Conservation (phyloP, 2,113 vertebrate genomes). For the Rutilus rutilus region DNA sequence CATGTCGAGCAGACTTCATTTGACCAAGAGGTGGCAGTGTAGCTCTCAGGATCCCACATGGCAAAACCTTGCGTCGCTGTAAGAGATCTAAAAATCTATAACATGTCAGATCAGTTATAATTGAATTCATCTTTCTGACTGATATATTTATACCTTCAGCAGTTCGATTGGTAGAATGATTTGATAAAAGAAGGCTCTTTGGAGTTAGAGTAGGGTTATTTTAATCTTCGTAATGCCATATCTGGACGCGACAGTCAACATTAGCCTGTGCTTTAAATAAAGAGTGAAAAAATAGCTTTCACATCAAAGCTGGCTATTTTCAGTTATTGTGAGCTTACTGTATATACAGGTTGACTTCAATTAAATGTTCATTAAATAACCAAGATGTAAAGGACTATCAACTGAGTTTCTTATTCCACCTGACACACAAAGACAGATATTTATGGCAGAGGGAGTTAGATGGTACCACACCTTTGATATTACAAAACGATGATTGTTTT, state of each 20-base stretch:
- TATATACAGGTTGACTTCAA: slow-evolving; percentile 8
- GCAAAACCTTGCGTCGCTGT: background rate
- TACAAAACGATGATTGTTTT: background rate
- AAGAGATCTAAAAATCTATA: slow-evolving; percentile 48
- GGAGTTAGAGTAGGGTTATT: background rate
- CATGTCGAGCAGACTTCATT: background rate
- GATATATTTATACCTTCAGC: slow-evolving; percentile 72
- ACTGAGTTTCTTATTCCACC: background rate
- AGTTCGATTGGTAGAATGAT: slow-evolving; percentile 1
- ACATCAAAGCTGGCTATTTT: slow-evolving; percentile 18
- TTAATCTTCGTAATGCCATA: slow-evolving; percentile 15
- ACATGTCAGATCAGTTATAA: slow-evolving; percentile 56
- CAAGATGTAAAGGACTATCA: background rate
- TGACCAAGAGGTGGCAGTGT: slow-evolving; percentile 74
- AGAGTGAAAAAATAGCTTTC: slow-evolving; percentile 18
- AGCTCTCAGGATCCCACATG: slow-evolving; percentile 61
- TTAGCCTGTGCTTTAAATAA: slow-evolving; percentile 17
- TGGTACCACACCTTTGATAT: background rate
- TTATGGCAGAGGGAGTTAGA: background rate
- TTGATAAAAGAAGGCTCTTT: slow-evolving; percentile 15
- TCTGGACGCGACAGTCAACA: slow-evolving; percentile 2
- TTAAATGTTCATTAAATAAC: slow-evolving; percentile 19
- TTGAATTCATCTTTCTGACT: slow-evolving; percentile 62
- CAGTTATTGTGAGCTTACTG: background rate
- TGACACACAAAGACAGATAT: background rate